Evolutionary conservation across 2,888 invertebrate genomes (phyloP).

Genomic region (Torymus texanus): DNA sequence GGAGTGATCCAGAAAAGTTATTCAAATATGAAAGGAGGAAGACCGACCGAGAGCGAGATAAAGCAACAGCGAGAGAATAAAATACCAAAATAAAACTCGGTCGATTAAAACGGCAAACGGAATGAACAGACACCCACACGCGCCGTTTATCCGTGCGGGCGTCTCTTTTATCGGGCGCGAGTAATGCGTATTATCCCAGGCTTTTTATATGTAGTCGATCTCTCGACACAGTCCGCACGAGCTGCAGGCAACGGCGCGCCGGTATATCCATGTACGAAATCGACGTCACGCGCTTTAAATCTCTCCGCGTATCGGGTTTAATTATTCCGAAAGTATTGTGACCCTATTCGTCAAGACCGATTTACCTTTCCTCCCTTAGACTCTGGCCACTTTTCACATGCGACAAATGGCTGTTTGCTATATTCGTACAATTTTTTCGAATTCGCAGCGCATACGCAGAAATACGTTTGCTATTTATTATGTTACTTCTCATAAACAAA

Average conservation of each 20-base stretch:
- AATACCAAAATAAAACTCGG: constrained; percentile 33
- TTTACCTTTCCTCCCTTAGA: background rate
- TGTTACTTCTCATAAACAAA: too few relatives aligned
- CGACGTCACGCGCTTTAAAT: constrained; percentile 42
- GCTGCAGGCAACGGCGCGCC: background rate
- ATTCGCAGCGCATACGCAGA: too few relatives aligned
- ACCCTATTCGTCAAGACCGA: constrained; percentile 24
- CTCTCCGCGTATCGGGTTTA: constrained; percentile 42
- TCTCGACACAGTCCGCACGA: background rate
- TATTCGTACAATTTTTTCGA: too few relatives aligned
- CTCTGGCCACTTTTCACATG: background rate
- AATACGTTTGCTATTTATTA: too few relatives aligned
- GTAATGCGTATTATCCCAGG: constrained; percentile 49
- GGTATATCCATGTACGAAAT: background rate
- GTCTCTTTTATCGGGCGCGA: constrained; percentile 53
- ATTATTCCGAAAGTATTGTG: constrained; percentile 42
- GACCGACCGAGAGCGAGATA: too few relatives aligned
- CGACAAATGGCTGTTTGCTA: background rate
- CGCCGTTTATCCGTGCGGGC: constrained; percentile 31
- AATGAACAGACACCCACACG: constrained; percentile 26
- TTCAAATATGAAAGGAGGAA: background rate
- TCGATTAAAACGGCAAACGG: constrained; percentile 48
- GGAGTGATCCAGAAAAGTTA: background rate
- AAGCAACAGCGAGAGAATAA: too few relatives aligned
- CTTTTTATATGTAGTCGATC: constrained; percentile 15